phyloP scores from a whole-genome alignment of 2,797 vertebrate genomes.

The Amblyopsis hoosieri region DNA sequence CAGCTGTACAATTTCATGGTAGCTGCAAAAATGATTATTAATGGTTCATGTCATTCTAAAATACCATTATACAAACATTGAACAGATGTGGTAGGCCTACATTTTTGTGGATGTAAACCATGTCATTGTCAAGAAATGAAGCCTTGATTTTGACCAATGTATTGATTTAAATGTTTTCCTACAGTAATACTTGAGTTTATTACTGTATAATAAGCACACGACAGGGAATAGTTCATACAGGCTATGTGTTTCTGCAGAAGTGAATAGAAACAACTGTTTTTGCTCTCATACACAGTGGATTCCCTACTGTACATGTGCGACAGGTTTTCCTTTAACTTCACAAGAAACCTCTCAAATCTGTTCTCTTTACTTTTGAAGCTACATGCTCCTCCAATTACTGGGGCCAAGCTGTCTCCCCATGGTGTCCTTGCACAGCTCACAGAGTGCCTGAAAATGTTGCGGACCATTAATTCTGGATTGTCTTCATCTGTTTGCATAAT shows the following conservation, averaged over 20 bases:
- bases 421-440: constrained; percentile 81
- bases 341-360: constrained; percentile 48
- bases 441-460: constrained; percentile 77
- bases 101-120: no score
- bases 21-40: no score
- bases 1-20: no score
- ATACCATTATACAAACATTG: background rate
- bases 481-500: constrained; percentile 81
- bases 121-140: no score
- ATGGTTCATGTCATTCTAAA: background rate
- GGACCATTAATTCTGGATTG: constrained; percentile 80
- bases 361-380: constrained; percentile 78
- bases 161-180: background rate
- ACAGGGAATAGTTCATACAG: constrained; percentile 52
- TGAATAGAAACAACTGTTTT: constrained; percentile 62
- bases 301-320: constrained; percentile 53
- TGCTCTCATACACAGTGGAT: constrained; percentile 70
- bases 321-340: constrained; percentile 1
- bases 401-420: constrained; percentile 72
- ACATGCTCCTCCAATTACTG: constrained; percentile 78
- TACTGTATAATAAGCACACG: constrained; percentile 32
- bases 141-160: no score
- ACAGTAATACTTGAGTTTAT: constrained; percentile 36
- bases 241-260: constrained; percentile 65
- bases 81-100: no score